phyloP scores from a whole-genome alignment of 2,888 invertebrate genomes.

The Xanthorhoe designata region DNA sequence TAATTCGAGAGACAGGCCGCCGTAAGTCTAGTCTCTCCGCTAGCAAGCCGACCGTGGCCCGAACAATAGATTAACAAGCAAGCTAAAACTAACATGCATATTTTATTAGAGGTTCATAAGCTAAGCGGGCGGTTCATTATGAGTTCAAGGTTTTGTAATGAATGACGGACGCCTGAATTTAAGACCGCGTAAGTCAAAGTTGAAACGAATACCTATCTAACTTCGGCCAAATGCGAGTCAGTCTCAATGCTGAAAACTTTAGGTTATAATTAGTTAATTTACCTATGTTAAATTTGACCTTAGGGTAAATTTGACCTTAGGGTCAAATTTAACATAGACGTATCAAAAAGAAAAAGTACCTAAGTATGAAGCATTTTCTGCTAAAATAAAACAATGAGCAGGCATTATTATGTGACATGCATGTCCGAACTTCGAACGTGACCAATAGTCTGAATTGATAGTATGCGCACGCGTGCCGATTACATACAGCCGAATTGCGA shows the following conservation, averaged over 20 bases:
- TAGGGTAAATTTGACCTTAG: no score
- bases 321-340: no score
- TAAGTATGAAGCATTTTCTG: background rate
- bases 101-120: conserved; percentile 60
- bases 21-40: conserved; percentile 29
- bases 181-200: conserved; percentile 4
- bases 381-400: conserved; percentile 20
- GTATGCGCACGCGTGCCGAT: conserved; percentile 67
- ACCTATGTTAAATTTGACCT: no score
- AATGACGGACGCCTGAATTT: conserved; percentile 15
- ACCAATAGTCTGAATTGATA: conserved; percentile 51
- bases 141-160: conserved; percentile 66
- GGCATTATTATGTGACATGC: conserved; percentile 29
- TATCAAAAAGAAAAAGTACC: no score
- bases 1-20: conserved; percentile 19
- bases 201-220: background rate
- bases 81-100: conserved; percentile 55
- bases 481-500: conserved; percentile 60
- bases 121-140: conserved; percentile 57
- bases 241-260: background rate
- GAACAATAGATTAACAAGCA: conserved; percentile 41
- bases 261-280: no score
- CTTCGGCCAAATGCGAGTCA: background rate
- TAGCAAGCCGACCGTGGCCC: conserved; percentile 39
- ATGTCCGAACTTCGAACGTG: conserved; percentile 37